Evolutionary conservation across 2,113 vertebrate species (phyloP), one percentile per base, ranked within the genome.

Genomic region (Dasypus novemcinctus): DNA sequence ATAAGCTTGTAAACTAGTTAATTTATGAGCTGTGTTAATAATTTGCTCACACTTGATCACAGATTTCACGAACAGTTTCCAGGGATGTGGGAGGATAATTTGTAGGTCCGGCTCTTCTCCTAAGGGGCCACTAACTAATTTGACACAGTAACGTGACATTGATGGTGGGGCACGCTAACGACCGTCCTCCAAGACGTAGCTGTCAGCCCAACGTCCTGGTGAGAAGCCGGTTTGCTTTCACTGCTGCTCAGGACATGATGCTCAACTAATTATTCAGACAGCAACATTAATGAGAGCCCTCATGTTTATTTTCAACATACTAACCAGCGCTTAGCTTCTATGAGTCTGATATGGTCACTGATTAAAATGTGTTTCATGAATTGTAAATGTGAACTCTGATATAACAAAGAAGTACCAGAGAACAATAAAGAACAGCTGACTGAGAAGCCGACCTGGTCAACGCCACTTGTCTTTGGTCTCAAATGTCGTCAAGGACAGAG

Each of bases 191-290:
- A 92, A 84, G 97, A 97, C 76, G 89, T 75, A 97, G 97, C 98
- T 98, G 98, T 98, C 98, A 98, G 97, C 97, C 98, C 98, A 98
- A 97, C 97, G 18, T 91, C 63, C 90, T 91, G 25, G 54, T 86
- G 91, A 98, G 98, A 96, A 96, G 97, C 92, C 61, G 92, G 96
- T 95, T 95, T 95, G 96, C 97, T 96, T 96, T 97, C 82, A 90
- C 33, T 94, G 95, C 96, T 76, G 96, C 95, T 96, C 91, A 49
- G 96, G 93, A 97, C 97, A 94, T 17, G 90, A 93, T 49, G 95
- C 97, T 98, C 97, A 95, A 98, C 97, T 98, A 98, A 98, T 98
- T 98, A 98, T 98, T 98, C 96, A 98, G 97, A 98, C 91, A 95
- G 94, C 80, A 80, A 97, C 97, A 97, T 97, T 98, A 98, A 98